Percentiles rank a stretch among this genome's conserved stretches.
phyloP scores from a whole-genome alignment of 2,888 invertebrate species.

The Conus canariensis region DNA sequence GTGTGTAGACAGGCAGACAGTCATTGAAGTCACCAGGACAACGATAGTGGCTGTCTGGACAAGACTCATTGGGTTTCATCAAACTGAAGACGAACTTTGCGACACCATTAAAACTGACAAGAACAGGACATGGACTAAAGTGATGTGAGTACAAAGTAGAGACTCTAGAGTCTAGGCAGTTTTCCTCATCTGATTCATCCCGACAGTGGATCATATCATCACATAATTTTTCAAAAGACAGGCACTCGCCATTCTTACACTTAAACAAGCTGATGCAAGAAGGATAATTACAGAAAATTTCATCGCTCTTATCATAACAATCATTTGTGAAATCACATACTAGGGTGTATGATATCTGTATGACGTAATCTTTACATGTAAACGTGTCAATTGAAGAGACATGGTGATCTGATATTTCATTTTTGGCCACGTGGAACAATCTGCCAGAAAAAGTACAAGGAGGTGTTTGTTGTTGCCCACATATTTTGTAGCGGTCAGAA shows the following conservation, averaged over 20 bases:
- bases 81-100: background rate
- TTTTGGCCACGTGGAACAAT: background rate
- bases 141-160: background rate
- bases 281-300: background rate
- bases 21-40: conserved; percentile 14
- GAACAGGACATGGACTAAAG: background rate
- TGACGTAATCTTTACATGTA: background rate
- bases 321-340: background rate
- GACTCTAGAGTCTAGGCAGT: background rate
- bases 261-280: background rate
- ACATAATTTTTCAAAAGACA: background rate
- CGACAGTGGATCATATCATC: background rate
- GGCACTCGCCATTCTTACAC: background rate
- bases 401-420: background rate
- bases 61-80: background rate
- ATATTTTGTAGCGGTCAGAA: background rate
- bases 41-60: background rate
- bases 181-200: background rate
- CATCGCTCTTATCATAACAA: background rate
- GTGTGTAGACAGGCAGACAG: conserved; percentile 18
- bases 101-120: background rate
- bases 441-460: background rate
- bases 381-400: background rate
- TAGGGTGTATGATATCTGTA: background rate
- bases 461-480: background rate